Base-by-base conservation (phyloP, 2,888 invertebrate genomes). In the Serripes groenlandicus region DNA sequence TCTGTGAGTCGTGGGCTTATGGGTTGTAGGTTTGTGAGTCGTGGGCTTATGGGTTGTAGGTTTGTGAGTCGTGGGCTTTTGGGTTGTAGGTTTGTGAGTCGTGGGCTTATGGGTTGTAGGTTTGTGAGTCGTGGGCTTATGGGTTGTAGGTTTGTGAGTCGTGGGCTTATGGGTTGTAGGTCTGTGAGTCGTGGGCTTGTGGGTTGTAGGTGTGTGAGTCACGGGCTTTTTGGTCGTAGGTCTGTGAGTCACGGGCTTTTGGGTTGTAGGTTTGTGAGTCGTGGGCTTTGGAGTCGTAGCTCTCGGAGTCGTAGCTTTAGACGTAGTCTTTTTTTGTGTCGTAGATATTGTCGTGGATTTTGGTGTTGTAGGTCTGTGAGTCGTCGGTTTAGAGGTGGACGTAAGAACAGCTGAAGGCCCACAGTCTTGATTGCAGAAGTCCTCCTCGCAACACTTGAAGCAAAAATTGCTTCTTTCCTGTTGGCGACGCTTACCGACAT, bases 401-500 rank as follows among this genome's bases (percentile, higher is more conserved):
- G 68, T 56, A 7, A 68, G 42, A 28, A 42, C 42, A 4, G 66
- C 23, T 15, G 66, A 66, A 9, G 66, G 76, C 18, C 75, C 56
- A 68, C 81, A 81, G 58, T 68, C 76, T 35, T 81, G 60, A 35
- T 81, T 81, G 35, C 81, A 81, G 32, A 76, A 68, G 49, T 81
- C 81, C 15, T 37, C 58, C 0, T 32, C 69, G 23, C 81, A 81
- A 52, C 81, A 81, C 26, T 66, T 66, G 26, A 66, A 66, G 23
- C 66, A 66, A 26, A 42, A 18, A 5, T 15, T 42, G 28, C 66
- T 66, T n/a, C 66, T 1, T 2, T 42, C 42, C 0, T n/a, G 35
- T 23, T 42, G 23, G 7, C 66, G 42, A 66, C 66, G 66, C 4
- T 26, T 37, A 3, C 66, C 66, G 28, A n/a, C n/a, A 11, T 11